Base-by-base conservation (phyloP, 2,888 invertebrate genomes). In the Nomada ferruginata region DNA sequence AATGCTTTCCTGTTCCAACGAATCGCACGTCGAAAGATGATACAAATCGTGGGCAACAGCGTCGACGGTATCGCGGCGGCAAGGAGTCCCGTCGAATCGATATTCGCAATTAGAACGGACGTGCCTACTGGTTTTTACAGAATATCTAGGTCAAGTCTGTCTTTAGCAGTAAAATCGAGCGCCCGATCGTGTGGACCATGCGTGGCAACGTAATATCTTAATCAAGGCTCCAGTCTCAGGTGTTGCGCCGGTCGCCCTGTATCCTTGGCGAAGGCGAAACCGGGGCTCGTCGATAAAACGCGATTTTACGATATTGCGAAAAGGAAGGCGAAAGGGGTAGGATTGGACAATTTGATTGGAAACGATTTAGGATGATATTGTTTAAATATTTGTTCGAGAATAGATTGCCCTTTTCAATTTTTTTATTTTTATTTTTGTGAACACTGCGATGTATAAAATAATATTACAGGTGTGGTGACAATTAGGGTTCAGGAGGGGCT, bases 161-260 rank as follows among this genome's bases (percentile, higher is more conserved):
- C 82, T 80, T 85, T 78, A 87, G 71, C 70, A 74, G 85, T 86
- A 83, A 86, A 87, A 86, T 83, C 71, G 59, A 82, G 79, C 63
- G 59, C 36, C 70, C 57, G 85, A 76, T 85, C 81, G 70, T 63
- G 69, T 55, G 82, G 75, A 71, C 82, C 80, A 76, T 79, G 73
- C 80, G 80, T 59, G 74, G 88, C 79, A 87, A 88, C 77, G 82
- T 80, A 82, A 87, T 87, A 87, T 84, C 77, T 86, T 77, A 88
- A 87, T 82, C 86, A 87, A 87, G 88, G 88, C 79, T 87, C 60
- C 80, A 55, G 80, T 72, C 79, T 79, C 88, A 84, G 76, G 68
- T 79, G 76, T 79, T 82, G 79, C 63, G 29, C 84, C 61, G 64
- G 77, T 69, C 61, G 66, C 64, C 65, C 60, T 57, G 61, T 76